Percentiles rank a stretch among this genome's conserved stretches.
phyloP scores from a whole-genome alignment of 1,140 invertebrate species.

The Drosophila pruinosa region DNA sequence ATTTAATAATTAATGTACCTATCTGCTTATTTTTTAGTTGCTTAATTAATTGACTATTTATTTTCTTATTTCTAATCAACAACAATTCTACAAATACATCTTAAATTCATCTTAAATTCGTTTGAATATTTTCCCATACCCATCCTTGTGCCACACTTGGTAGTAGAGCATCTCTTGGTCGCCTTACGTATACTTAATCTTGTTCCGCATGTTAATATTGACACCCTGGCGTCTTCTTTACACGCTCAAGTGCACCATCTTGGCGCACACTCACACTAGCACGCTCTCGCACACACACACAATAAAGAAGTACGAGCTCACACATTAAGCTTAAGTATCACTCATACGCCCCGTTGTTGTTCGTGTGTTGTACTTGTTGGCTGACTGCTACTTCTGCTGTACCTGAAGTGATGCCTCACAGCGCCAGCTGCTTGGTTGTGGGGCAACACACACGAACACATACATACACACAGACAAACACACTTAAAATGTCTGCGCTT shows the following conservation, averaged over 20 bases:
- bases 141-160: no score
- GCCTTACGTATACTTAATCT: not conserved
- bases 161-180: constrained; percentile 15
- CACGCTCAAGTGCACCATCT: constrained; percentile 65
- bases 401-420: constrained; percentile 50
- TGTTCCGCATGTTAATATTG: constrained; percentile 47
- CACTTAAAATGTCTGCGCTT: constrained; percentile 60
- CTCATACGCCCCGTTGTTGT: constrained; percentile 69
- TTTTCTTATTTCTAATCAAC: no score
- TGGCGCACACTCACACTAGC: constrained; percentile 37
- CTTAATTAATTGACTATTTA: no score
- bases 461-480: constrained; percentile 4
- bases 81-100: no score
- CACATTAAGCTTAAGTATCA: constrained; percentile 66
- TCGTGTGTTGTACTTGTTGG: constrained; percentile 33
- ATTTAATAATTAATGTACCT: no score
- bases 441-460: constrained; percentile 5
- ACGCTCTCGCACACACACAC: constrained; percentile 12
- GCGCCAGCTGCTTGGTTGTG: constrained; percentile 9
- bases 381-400: constrained; percentile 30
- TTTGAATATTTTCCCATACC: no score
- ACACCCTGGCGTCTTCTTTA: constrained; percentile 64
- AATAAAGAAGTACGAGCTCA: constrained; percentile 1
- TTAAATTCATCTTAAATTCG: no score
- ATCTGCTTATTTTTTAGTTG: no score